Base-by-base conservation (phyloP, 2,888 invertebrate species). In the Ganaspis brasiliensis region DNA sequence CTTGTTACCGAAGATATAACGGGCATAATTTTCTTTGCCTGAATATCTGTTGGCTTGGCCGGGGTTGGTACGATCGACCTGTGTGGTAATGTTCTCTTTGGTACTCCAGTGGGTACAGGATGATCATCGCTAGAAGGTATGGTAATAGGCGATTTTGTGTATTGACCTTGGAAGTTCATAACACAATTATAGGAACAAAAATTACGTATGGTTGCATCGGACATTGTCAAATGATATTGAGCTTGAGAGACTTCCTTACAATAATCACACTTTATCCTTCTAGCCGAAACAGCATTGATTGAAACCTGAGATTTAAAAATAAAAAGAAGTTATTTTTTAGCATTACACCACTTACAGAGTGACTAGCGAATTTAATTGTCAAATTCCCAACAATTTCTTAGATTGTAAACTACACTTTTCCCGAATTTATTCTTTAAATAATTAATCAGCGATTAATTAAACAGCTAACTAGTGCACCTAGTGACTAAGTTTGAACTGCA, bases 131-230 rank as follows among this genome's bases (percentile, higher is more conserved):
- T 79, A 1, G 88, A 73, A 4, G 90, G 89, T 73, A 88, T 90
- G 0, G 93, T 93, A 72, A 94, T 92, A 0, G 94, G 93, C 0
- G 92, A 91, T 78, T 93, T 93, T 1, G 93, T 92, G 81, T 94
- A 95, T 82, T 94, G 94, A 76, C 93, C 93, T 90, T 97, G 96
- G 89, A 96, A 97, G 81, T 94, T 93, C 95, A 96, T 95, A 0
- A 96, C 96, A 88, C 97, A 97, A 86, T 95, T 94, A 89, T 96
- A 96, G 12, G 96, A 95, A 91, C 97, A 97, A 91, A 97, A 97
- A 90, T 96, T 96, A 61, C 96, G 92, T 78, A 96, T 95, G 1
- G 96, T 95, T 2, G 96, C 96, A 87, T 97, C 97, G 0, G 96
- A 96, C 96, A 97, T 97, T 1, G 96, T 96, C 81, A 97, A 92